Percentiles rank a stretch among this genome's conserved stretches.
phyloP scores from a whole-genome alignment of 2,888 invertebrate species.

The Troglohyphantes excavatus region DNA sequence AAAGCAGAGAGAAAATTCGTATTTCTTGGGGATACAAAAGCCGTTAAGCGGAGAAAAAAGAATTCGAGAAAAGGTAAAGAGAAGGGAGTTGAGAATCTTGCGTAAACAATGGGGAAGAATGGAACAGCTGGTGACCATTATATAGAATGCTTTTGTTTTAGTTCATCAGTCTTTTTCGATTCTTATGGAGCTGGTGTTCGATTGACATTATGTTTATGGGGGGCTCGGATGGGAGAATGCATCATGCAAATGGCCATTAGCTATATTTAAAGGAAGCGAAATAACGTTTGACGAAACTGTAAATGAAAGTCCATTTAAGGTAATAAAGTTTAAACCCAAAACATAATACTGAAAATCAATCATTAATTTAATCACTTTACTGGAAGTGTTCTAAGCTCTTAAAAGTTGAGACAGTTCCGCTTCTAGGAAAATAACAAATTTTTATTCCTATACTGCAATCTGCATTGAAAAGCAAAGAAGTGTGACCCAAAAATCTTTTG shows the following conservation, averaged over 20 bases:
- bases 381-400: too few species aligned
- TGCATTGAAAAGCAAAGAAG: too few species aligned
- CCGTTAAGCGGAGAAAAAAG: conserved; percentile 14
- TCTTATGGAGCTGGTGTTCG: conserved; percentile 46
- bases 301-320: too few species aligned
- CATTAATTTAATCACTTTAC: too few species aligned
- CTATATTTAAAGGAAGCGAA: not conserved
- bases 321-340: too few species aligned
- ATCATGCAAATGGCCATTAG: not conserved
- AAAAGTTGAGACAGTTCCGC: too few species aligned
- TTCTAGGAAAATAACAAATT: too few species aligned
- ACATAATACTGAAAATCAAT: too few species aligned
- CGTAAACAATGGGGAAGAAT: conserved; percentile 59
- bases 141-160: conserved; percentile 44
- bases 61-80: conserved; percentile 10
- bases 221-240: not conserved
- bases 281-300: not conserved
- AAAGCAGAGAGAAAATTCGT: not conserved
- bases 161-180: conserved; percentile 59
- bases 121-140: conserved; percentile 63
- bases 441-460: too few species aligned
- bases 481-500: too few species aligned
- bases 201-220: conserved; percentile 15
- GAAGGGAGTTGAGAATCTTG: conserved; percentile 39
- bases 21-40: conserved; percentile 7